phyloP scores from a whole-genome alignment of 2,888 invertebrate genomes.

The Polyommatus iphigenia region DNA sequence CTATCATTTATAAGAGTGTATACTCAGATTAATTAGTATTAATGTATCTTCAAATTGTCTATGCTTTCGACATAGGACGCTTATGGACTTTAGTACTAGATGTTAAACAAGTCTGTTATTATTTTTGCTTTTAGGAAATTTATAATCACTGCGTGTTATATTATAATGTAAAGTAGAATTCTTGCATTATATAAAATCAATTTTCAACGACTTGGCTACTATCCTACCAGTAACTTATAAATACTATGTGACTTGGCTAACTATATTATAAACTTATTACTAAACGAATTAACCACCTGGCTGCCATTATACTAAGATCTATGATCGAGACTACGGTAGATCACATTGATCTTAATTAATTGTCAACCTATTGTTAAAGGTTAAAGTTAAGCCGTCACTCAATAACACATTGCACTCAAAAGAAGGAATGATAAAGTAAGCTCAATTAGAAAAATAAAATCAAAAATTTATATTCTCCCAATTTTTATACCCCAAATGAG shows the following conservation, averaged over 20 bases:
- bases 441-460: not conserved
- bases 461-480: not conserved
- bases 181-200: conserved; percentile 26
- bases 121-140: conserved; percentile 4
- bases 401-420: not conserved
- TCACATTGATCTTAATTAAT: conserved; percentile 17
- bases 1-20: not conserved
- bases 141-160: conserved; percentile 23
- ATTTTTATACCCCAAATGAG: not conserved
- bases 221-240: not conserved
- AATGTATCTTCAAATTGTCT: conserved; percentile 27
- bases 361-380: not conserved
- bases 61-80: conserved; percentile 2
- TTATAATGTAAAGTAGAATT: conserved; percentile 27
- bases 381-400: not conserved
- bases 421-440: not conserved
- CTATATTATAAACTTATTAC: conserved; percentile 7
- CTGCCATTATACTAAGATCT: conserved; percentile 1
- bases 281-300: not conserved
- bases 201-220: not conserved
- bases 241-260: not conserved
- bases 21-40: conserved; percentile 13
- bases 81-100: conserved; percentile 6
- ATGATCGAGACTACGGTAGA: not conserved
- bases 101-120: conserved; percentile 21